Evolutionary conservation across 2,888 invertebrate genomes (phyloP).

Genomic region (Eudasyphora cyanicolor): DNA sequence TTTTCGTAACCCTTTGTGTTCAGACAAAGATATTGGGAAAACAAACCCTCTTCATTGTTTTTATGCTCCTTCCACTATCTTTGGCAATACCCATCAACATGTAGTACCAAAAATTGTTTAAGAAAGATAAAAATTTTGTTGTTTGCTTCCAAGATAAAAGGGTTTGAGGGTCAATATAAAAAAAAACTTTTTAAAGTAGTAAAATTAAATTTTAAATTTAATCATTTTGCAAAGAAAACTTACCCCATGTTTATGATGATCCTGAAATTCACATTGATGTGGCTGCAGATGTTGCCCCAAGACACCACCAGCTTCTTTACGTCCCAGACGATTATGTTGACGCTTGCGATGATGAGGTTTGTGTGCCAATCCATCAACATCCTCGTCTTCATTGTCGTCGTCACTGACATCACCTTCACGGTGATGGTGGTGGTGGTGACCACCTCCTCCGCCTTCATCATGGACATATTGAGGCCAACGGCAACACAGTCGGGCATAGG

Average conservation of each 20-base stretch:
- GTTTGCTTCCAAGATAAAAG: background rate
- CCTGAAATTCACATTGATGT: slow-evolving; percentile 58
- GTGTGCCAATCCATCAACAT: slow-evolving; percentile 28
- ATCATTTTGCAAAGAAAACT: slow-evolving; percentile 38
- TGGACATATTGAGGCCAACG: slow-evolving; percentile 53
- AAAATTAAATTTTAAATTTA: slow-evolving; percentile 23
- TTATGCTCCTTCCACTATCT: background rate
- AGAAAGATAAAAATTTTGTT: background rate
- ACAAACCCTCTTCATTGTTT: slow-evolving; percentile 5
- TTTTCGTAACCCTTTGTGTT: too few species aligned
- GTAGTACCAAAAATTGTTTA: background rate
- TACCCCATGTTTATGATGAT: slow-evolving; percentile 56
- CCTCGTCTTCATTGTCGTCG: background rate
- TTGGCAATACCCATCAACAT: background rate
- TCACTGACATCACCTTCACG: background rate
- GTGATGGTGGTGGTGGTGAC: background rate
- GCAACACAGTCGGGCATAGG: slow-evolving; percentile 79
- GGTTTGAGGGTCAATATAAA: background rate
- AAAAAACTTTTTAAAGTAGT: background rate
- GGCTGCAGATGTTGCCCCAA: slow-evolving; percentile 2
- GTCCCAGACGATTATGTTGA: slow-evolving; percentile 9
- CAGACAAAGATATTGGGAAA: background rate
- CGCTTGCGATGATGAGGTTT: slow-evolving; percentile 25
- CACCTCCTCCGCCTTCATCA: slow-evolving; percentile 39
- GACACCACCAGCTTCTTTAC: background rate